Conservation (phyloP, 2,888 invertebrate species). For the Napeogenes inachia region DNA sequence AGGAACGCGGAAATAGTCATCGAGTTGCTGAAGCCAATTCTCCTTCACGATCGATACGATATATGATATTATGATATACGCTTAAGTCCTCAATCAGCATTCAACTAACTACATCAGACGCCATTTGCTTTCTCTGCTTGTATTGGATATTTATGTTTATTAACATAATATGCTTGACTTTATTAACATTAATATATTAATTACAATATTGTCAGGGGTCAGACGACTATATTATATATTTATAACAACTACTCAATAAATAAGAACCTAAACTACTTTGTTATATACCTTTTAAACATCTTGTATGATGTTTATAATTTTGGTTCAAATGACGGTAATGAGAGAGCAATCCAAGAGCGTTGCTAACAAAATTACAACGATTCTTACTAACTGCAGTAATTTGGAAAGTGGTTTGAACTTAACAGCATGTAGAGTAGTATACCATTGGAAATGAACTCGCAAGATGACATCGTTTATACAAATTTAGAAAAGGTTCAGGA, state of each 20-base stretch:
- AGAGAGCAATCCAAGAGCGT: constrained; percentile 12
- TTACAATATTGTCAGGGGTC: no score
- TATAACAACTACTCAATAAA: no score
- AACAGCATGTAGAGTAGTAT: no score
- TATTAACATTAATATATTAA: no score
- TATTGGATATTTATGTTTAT: background rate
- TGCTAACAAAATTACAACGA: constrained; percentile 29
- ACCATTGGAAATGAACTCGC: no score
- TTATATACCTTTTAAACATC: background rate
- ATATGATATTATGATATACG: background rate
- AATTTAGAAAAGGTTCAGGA: no score
- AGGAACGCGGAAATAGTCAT: constrained; percentile 22
- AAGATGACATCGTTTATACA: no score
- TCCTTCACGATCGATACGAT: constrained; percentile 16
- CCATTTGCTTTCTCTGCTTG: no score
- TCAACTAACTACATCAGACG: constrained; percentile 4
- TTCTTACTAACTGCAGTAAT: constrained; percentile 13
- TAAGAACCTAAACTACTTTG: background rate
- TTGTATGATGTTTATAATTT: background rate
- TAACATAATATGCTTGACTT: no score
- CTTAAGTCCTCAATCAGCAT: constrained; percentile 9
- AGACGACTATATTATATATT: no score
- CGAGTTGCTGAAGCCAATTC: constrained; percentile 17
- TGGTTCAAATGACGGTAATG: constrained; percentile 11
- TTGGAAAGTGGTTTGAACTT: constrained; percentile 27